Base-by-base conservation (phyloP, 2,888 invertebrate genomes). In the Iphiclides podalirius region DNA sequence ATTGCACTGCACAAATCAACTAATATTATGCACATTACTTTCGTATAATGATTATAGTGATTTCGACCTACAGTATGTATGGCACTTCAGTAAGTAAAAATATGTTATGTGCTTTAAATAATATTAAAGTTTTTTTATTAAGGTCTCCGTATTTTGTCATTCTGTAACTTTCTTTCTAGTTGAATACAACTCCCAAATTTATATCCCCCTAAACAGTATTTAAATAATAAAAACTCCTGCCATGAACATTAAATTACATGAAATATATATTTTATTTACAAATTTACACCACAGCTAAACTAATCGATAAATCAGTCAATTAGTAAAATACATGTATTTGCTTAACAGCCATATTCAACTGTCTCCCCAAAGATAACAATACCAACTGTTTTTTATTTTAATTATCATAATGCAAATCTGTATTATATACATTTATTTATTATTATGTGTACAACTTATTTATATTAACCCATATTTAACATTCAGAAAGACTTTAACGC, bases 271-370 rank as follows among this genome's bases (percentile, higher is more conserved):
- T 71, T 53, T 57, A 54, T 61, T 62, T 64, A 68, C 57, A 61
- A 49, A 60, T 68, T 57, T 42, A 55, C 59, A 53, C 59, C 56
- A 20, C 49, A 70, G 62, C 6, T 63, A 55, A 70, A 72, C 70
- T 75, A 79, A 75, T 69, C 66, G 68, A 76, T 69, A 72, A 72
- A 71, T 81, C 81, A 80, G 81, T 81, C 81, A 74, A 74, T 72
- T 70, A 73, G 63, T 75, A 66, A 70, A 72, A 70, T 75, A 74
- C 69, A 70, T 60, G 66, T n/a, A n/a, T n/a, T n/a, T n/a, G n/a
- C n/a, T 64, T 9, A 15, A 36, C 15, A 16, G 16, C 14, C 4
- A 33, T 36, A 15, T 2, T 1, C 11, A 16, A 20, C 37, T 11
- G 12, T 17, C 11, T 2, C 12, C 4, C 31, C 31, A 11, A n/a